These are phyloP conservation scores for Hylaeus anthracinus DNA, from an alignment of 1,140 invertebrate species.

Conservation along the genomic window DNA sequence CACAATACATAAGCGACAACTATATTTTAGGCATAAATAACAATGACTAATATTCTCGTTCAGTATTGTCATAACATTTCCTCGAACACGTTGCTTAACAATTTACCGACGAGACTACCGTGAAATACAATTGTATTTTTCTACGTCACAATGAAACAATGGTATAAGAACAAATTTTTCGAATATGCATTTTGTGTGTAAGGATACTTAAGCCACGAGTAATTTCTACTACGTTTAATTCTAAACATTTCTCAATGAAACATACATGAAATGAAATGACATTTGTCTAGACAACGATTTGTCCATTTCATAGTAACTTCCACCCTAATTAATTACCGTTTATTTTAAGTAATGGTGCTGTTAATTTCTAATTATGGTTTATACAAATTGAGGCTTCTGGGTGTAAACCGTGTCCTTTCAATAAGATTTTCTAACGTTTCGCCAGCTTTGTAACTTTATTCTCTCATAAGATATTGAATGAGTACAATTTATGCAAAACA, in stretches of 20 bases:
- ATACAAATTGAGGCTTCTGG: no score
- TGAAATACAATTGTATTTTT: background rate
- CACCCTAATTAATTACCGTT: background rate
- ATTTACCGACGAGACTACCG: slow-evolving; percentile 14
- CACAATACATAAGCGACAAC: background rate
- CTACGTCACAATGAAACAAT: slow-evolving; percentile 16
- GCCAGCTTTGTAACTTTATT: no score
- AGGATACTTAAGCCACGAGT: background rate
- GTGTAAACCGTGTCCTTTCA: no score
- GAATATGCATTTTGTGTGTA: background rate
- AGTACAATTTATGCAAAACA: no score
- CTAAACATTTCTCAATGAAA: background rate
- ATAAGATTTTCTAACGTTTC: no score
- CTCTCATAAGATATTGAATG: no score
- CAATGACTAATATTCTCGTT: background rate
- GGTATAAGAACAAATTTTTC: background rate
- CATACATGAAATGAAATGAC: slow-evolving; percentile 13
- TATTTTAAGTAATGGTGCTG: background rate
- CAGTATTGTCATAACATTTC: slow-evolving; percentile 30
- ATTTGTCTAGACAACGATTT: background rate
- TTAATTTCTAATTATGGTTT: background rate
- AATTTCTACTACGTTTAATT: background rate
- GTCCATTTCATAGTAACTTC: no score
- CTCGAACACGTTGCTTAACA: background rate
- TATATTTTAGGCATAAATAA: background rate